phyloP scores from a whole-genome alignment of 2,797 vertebrate species.

The Sebastes ruberrimus region DNA sequence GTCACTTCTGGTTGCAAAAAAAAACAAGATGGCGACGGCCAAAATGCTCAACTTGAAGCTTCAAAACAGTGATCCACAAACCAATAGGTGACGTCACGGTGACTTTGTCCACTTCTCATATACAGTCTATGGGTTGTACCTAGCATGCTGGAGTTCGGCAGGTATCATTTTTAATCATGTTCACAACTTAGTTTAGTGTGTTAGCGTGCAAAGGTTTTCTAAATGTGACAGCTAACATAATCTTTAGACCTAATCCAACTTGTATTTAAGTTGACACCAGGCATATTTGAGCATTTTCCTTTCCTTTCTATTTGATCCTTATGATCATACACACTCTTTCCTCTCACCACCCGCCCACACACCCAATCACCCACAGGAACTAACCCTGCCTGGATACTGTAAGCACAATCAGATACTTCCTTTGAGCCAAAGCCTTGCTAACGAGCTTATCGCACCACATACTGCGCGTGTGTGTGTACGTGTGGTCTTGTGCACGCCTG shows the following conservation, averaged over 20 bases:
- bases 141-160: not conserved
- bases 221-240: not conserved
- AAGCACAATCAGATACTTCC: slow-evolving; percentile 52
- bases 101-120: no score
- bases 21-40: no score
- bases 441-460: slow-evolving; percentile 66
- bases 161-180: not conserved
- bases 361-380: not conserved
- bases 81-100: no score
- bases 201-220: not conserved
- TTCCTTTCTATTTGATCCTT: not conserved
- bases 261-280: not conserved
- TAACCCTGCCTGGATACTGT: slow-evolving; percentile 30
- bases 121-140: no score
- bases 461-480: slow-evolving; percentile 8
- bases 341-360: not conserved
- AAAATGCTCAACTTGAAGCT: rapidly evolving
- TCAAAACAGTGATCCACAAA: no score
- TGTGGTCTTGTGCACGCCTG: slow-evolving; percentile 18
- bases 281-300: not conserved
- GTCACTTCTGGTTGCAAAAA: no score
- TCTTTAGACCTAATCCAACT: not conserved
- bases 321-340: not conserved
- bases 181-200: not conserved
- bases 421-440: slow-evolving; percentile 65